Conservation (phyloP, 2,797 vertebrate genomes). For the Knipowitschia caucasica region DNA sequence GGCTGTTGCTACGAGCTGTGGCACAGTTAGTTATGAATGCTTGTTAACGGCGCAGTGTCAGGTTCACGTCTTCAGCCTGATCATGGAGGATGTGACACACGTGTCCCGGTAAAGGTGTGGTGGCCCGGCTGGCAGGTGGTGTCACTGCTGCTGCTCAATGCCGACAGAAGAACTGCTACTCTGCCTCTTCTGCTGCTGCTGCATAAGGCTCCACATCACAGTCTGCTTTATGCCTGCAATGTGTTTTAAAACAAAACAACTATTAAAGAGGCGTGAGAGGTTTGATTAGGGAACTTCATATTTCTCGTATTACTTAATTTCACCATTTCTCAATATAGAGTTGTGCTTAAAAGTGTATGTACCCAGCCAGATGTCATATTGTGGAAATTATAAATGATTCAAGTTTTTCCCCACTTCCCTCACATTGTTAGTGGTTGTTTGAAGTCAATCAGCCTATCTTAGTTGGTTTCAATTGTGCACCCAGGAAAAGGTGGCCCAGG, state of each 20-base stretch:
- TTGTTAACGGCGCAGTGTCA: constrained; percentile 65
- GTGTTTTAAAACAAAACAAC: neutral
- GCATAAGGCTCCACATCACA: neutral
- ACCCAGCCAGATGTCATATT: too few relatives aligned
- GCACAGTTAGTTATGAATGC: constrained; percentile 58
- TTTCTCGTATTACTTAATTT: neutral
- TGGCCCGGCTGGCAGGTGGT: constrained; percentile 61
- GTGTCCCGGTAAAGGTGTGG: constrained; percentile 66
- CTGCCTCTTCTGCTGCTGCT: constrained; percentile 49
- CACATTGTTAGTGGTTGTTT: too few relatives aligned
- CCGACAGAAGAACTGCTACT: constrained; percentile 63
- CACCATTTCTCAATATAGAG: constrained; percentile 18
- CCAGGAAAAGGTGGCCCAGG: too few relatives aligned
- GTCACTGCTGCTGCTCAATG: constrained; percentile 57
- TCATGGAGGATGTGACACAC: constrained; percentile 67
- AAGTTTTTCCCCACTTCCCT: too few relatives aligned
- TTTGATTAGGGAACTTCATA: constrained; percentile 24
- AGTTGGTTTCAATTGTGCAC: too few relatives aligned
- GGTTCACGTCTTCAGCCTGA: constrained; percentile 59
- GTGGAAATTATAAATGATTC: too few relatives aligned
- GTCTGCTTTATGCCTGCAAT: neutral
- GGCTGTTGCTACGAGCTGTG: constrained; percentile 32
- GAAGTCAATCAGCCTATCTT: too few relatives aligned
- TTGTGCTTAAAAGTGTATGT: constrained; percentile 9
- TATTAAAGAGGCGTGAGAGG: too few relatives aligned